phyloP scores from a whole-genome alignment of 1,140 invertebrate genomes.

The Homalodisca vitripennis region DNA sequence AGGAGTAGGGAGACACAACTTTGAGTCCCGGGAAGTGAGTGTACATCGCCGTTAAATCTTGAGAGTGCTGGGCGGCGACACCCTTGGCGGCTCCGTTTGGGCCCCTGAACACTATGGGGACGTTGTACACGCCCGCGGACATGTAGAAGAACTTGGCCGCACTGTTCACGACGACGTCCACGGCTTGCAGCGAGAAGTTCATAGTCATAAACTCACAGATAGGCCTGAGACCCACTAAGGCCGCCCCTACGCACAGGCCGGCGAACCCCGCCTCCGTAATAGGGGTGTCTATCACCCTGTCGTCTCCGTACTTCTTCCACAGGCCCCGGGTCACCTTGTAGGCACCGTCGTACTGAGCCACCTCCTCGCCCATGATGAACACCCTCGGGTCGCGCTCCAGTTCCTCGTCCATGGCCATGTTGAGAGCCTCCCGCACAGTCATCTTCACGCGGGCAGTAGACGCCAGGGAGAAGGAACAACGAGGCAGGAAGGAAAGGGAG shows the following conservation, averaged over 20 bases:
- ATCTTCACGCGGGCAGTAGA: too few relatives aligned
- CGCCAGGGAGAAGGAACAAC: too few relatives aligned
- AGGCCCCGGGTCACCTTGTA: slow-evolving; percentile 93
- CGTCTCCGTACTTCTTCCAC: slow-evolving; percentile 97
- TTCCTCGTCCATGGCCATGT: slow-evolving; percentile 95
- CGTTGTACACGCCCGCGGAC: slow-evolving; percentile 87
- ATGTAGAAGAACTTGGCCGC: slow-evolving; percentile 99
- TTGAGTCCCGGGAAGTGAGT: slow-evolving; percentile 95
- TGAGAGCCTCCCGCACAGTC: slow-evolving; percentile 89
- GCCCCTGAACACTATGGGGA: slow-evolving; percentile 97
- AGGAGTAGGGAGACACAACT: slow-evolving; percentile 79
- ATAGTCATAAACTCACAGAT: slow-evolving; percentile 99
- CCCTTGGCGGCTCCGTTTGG: slow-evolving; percentile 97
- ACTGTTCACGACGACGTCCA: slow-evolving; percentile 98
- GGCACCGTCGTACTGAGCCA: slow-evolving; percentile 95
- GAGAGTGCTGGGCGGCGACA: slow-evolving; percentile 97
- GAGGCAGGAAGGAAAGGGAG: too few relatives aligned
- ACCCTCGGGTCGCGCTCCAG: slow-evolving; percentile 91
- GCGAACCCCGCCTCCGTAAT: slow-evolving; percentile 98
- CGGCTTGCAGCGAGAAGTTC: slow-evolving; percentile 99
- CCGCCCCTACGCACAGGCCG: slow-evolving; percentile 94
- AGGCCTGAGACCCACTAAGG: slow-evolving; percentile 89
- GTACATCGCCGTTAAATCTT: slow-evolving; percentile 98
- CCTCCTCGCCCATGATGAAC: slow-evolving; percentile 95
- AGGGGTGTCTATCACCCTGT: slow-evolving; percentile 95